Evolutionary conservation across 2,797 vertebrate genomes (phyloP), one percentile per base, ranked within the genome.

Genomic region (Gallirallus australis): DNA sequence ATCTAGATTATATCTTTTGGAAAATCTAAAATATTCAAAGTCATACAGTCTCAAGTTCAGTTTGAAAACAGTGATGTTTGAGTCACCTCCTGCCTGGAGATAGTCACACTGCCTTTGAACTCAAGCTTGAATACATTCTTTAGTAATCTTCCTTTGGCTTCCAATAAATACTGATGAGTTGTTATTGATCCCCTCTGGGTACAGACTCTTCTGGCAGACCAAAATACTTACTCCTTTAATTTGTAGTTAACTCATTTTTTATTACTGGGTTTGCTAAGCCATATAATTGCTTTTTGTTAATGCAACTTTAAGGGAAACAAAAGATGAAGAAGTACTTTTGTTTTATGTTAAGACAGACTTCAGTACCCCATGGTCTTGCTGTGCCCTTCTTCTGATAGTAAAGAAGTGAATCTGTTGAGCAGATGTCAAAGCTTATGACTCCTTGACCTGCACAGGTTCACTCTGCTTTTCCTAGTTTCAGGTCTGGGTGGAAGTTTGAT

Each of bases 141-240:
- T n/a, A 25, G 33, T 90, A 76, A 72, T 82, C 63, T 82, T 93
- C 50, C 65, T 72, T 90, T 66, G 66, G 63, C 72, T 88, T 79
- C 47, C 88, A 2, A 86, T 94, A 95, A 94, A 75, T 91, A 71
- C 89, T 75, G 68, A 56, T 59, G 91, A 88, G 59, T 94, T 91
- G 3, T 70, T 96, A 84, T 88, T 94, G 94, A 94, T 96, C 42
- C 93, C 91, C 91, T 96, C 89, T 91, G 92, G 95, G 77, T 94
- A 86, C 80, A 93, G 82, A 86, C 87, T 91, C 56, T 86, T 90
- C 72, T 79, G 73, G 57, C 53, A 59, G 61, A 89, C 84, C 37
- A 84, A 83, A 95, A 91, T 72, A 71, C 57, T 64, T 64, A 30
- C 21, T 89, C 60, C 80, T 96, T 88, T 95, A 95, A 90, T 94